phyloP scores from a whole-genome alignment of 2,113 vertebrate genomes.

The Cynocephalus volans region DNA sequence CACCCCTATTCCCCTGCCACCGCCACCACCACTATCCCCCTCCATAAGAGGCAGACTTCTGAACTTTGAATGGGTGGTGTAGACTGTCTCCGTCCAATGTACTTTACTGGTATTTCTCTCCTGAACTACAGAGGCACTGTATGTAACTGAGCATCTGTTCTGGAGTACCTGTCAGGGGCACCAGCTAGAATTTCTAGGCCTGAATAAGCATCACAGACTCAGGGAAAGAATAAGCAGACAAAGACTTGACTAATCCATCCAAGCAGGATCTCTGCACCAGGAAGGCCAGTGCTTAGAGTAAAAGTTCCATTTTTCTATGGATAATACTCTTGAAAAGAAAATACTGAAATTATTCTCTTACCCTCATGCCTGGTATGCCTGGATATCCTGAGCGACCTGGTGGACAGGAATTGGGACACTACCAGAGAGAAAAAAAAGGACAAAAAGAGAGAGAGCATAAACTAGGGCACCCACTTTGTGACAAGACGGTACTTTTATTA shows the following conservation, averaged over 20 bases:
- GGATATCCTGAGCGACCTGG: constrained; percentile 94
- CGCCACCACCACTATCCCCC: background rate
- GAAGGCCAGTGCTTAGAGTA: background rate
- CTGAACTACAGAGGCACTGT: background rate
- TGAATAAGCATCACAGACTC: background rate
- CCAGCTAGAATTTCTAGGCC: background rate
- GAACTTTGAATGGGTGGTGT: background rate
- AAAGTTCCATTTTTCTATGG: background rate
- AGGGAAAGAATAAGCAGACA: background rate
- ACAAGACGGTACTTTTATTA: background rate
- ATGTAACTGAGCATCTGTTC: background rate
- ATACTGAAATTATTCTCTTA: constrained; percentile 84
- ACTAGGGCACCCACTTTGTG: background rate
- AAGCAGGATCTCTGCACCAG: background rate
- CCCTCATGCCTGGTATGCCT: constrained; percentile 98
- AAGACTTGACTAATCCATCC: background rate
- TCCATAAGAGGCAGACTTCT: background rate
- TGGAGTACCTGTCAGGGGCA: background rate
- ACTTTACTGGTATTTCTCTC: background rate
- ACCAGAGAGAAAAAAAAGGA: constrained; percentile 69
- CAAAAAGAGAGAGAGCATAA: background rate
- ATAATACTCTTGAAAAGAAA: background rate
- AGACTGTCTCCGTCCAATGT: background rate
- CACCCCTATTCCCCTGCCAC: background rate
- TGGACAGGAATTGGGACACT: constrained; percentile 96